These are phyloP conservation scores for Trichopria drosophilae DNA, from an alignment of 2,888 invertebrate genomes.

Conservation along the genomic window DNA sequence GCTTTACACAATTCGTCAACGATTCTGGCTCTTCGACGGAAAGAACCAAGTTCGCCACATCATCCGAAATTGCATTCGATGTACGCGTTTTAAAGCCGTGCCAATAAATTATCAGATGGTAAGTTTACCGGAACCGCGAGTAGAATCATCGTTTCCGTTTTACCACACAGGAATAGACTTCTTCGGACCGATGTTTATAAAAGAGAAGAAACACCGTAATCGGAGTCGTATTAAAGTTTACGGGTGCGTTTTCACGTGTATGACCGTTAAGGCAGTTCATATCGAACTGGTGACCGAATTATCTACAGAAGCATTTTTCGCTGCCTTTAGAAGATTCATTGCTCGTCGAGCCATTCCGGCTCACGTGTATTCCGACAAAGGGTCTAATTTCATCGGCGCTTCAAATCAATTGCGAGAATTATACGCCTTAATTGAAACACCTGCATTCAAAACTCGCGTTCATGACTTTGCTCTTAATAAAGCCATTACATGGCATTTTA, in stretches of 20 bases:
- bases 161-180: constrained; percentile 44
- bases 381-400: too few relatives aligned
- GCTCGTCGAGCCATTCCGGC: constrained; percentile 40
- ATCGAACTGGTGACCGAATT: constrained; percentile 44
- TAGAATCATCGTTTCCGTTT: too few relatives aligned
- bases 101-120: constrained; percentile 44
- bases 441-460: constrained; percentile 4
- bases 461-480: constrained; percentile 20
- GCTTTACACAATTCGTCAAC: constrained; percentile 25
- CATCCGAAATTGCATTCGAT: constrained; percentile 17
- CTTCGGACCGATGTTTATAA: constrained; percentile 39
- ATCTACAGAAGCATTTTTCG: constrained; percentile 43
- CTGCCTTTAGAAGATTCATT: constrained; percentile 44
- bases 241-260: constrained; percentile 41
- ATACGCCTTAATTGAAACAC: not conserved
- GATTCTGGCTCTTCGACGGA: constrained; percentile 38
- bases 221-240: constrained; percentile 26
- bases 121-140: constrained; percentile 35
- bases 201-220: constrained; percentile 31
- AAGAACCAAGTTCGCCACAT: constrained; percentile 27
- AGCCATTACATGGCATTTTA: constrained; percentile 24
- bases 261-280: constrained; percentile 45
- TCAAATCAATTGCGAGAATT: constrained; percentile 36
- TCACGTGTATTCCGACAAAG: constrained; percentile 43
- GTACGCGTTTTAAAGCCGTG: constrained; percentile 18